Evolutionary conservation across 2,113 vertebrate species (phyloP), one percentile per base, ranked within the genome.

Genomic region (Mixornis gularis): DNA sequence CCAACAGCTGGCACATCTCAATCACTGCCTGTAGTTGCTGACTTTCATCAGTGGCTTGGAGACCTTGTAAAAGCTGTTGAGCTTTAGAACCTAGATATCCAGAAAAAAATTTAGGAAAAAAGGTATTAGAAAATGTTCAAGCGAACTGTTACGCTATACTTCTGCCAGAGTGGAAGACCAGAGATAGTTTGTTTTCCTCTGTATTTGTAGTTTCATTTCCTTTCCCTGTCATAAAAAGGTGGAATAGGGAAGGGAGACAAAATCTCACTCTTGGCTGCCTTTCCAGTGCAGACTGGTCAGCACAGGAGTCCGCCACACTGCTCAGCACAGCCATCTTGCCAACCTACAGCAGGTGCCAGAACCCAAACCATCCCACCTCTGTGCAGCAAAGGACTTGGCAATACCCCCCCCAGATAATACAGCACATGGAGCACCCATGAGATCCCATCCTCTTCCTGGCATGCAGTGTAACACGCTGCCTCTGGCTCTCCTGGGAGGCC

Each of bases 11-110:
- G 97, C 99, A 99, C 99, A 99, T 99, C 97, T 99, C 99, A 91
- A 99, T 99, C 58, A 99, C 99, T 32, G 99, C 99, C 97, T 99
- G 99, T 63, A 99, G 98, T 72, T 99, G 99, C 93, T 99, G 99
- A 91, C 99, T 99, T 96, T 99, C 99, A 48, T 99, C 99, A 85
- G 99, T 99, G 49, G 99, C 99, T 97, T 99, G 99, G 20, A 99
- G 98, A 93, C 99, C 99, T 96, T 99, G 99, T 34, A 99, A 98
- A 89, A 99, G 98, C 96, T 99, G 99, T 92, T 99, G 99, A 85
- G 99, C 99, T 97, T 99, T 99, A 93, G 99, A 99, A 97, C 99
- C 99, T 99, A 95, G 38, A 84, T 65, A 91, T 19, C 51, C 93
- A 87, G 60, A 32, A 81, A 83, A 80, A 34, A 70, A 10, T 9